These are phyloP conservation scores for Drosophila stalkeri DNA, from an alignment of 2,888 invertebrate species.

Conservation along the genomic window DNA sequence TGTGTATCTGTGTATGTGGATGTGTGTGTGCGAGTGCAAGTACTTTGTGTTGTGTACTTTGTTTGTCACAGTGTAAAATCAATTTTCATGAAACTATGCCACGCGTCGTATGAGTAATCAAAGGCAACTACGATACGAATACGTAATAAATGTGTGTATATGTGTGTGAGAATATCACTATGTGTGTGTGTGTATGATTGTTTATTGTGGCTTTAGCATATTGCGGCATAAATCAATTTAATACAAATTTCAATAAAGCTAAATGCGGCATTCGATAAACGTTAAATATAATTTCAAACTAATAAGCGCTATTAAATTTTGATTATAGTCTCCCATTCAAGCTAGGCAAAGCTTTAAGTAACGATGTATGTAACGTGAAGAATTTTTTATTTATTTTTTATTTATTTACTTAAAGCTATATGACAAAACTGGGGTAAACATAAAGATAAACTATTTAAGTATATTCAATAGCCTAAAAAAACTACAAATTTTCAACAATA, in stretches of 20 bases:
- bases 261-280: constrained; percentile 32
- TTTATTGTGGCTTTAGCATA: constrained; percentile 45
- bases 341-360: too few species aligned
- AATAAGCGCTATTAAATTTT: constrained; percentile 4
- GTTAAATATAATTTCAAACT: constrained; percentile 16
- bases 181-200: neutral
- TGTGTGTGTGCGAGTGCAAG: constrained; percentile 10
- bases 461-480: too few species aligned
- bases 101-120: constrained; percentile 76
- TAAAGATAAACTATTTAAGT: too few species aligned
- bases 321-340: neutral
- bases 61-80: constrained; percentile 73
- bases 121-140: constrained; percentile 36
- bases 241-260: constrained; percentile 66
- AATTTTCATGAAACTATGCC: constrained; percentile 75
- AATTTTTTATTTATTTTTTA: too few species aligned
- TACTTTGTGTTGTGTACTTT: constrained; percentile 33
- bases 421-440: too few species aligned
- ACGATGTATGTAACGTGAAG: too few species aligned
- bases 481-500: too few species aligned
- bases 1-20: neutral
- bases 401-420: too few species aligned
- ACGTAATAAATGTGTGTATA: constrained; percentile 26
- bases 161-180: neutral
- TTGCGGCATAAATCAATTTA: constrained; percentile 68